These are phyloP conservation scores for Ptychadena robeensis DNA, from an alignment of 2,797 vertebrate species.

Conservation along the genomic window DNA sequence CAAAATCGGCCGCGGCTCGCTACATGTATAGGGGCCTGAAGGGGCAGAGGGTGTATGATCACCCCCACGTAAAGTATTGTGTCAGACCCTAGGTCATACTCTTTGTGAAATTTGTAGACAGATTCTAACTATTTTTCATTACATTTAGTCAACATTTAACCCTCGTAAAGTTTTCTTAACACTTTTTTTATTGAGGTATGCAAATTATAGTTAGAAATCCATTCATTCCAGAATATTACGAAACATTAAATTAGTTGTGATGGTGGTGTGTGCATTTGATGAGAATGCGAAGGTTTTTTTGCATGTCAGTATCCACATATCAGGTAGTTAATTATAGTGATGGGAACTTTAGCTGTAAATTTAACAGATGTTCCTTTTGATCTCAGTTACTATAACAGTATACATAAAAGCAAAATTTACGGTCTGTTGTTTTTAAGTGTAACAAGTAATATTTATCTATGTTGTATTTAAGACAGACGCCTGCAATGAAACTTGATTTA, in stretches of 20 bases:
- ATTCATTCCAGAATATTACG: not conserved
- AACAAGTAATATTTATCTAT: not conserved
- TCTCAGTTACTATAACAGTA: not conserved
- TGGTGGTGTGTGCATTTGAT: not conserved
- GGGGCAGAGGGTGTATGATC: too few relatives aligned
- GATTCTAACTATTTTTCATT: too few relatives aligned
- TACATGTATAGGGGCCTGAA: too few relatives aligned
- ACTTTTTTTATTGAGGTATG: not conserved
- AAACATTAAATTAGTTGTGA: not conserved
- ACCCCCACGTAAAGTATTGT: too few relatives aligned
- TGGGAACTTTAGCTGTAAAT: not conserved
- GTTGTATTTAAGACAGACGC: not conserved
- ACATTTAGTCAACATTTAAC: too few relatives aligned
- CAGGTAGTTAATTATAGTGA: not conserved
- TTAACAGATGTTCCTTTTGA: not conserved
- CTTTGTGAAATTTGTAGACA: too few relatives aligned
- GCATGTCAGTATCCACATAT: not conserved
- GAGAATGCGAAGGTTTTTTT: not conserved
- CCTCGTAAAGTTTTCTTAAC: not conserved
- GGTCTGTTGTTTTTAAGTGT: slow-evolving; percentile 3
- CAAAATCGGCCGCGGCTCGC: too few relatives aligned
- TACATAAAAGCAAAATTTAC: not conserved
- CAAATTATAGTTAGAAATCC: not conserved
- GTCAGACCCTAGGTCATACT: too few relatives aligned
- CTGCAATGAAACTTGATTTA: not conserved